A percentile compares a stretch with the other conserved stretches of the same genome.
These are phyloP conservation scores for Drosophila subpulchrella DNA, from an alignment of 1,140 invertebrate species.

Conservation along the genomic window DNA sequence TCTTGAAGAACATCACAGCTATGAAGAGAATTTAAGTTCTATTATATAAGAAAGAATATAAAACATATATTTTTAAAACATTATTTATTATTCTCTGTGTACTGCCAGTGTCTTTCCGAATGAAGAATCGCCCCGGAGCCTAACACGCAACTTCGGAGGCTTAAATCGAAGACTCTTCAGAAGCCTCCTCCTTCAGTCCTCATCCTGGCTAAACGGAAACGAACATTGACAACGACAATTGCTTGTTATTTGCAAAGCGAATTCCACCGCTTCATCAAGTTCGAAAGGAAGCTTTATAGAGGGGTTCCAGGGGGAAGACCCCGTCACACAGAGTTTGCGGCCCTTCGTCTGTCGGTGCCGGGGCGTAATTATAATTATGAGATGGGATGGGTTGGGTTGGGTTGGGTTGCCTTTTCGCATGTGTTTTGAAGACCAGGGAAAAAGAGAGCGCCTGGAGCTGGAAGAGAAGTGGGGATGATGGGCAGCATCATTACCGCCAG, in stretches of 20 bases:
- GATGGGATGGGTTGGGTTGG: conserved; percentile 41
- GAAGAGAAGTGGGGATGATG: conserved; percentile 8
- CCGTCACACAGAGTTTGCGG: conserved; percentile 6
- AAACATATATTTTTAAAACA: not conserved
- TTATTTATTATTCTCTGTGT: conserved; percentile 4
- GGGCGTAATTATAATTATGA: conserved; percentile 80
- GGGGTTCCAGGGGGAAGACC: conserved; percentile 5
- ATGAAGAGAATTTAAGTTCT: no score
- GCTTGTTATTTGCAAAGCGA: conserved; percentile 82
- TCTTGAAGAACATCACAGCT: no score
- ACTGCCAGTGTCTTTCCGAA: not conserved
- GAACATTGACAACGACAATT: conserved; percentile 83
- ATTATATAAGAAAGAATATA: no score
- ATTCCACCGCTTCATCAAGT: conserved; percentile 70
- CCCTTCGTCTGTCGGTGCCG: conserved; percentile 44
- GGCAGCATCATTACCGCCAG: conserved; percentile 72
- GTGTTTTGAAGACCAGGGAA: not conserved
- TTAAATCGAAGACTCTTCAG: conserved; percentile 13
- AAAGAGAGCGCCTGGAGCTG: conserved; percentile 26
- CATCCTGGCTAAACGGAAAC: conserved; percentile 67
- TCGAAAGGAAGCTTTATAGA: conserved; percentile 35
- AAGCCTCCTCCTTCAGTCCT: conserved; percentile 9
- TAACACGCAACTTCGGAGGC: conserved; percentile 44
- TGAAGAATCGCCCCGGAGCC: conserved; percentile 30
- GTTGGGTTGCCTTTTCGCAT: conserved; percentile 12